Conservation (phyloP, 2,888 invertebrate genomes). For the Papilio protenor region DNA sequence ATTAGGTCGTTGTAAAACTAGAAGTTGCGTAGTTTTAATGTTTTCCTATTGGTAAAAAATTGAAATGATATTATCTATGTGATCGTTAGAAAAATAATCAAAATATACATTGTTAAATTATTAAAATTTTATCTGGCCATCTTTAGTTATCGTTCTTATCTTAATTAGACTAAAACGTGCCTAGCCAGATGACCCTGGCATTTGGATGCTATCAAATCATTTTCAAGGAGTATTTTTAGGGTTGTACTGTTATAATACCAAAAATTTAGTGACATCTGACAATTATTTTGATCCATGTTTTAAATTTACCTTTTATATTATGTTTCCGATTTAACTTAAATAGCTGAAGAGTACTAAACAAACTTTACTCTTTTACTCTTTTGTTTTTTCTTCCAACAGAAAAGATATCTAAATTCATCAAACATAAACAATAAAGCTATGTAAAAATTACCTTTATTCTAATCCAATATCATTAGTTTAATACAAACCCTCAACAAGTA, state of each 20-base stretch:
- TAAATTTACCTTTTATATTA: neutral
- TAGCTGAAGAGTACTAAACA: too few species aligned
- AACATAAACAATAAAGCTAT: neutral
- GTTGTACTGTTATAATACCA: neutral
- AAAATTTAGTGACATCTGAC: neutral
- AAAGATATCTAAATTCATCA: too few species aligned
- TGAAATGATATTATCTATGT: neutral
- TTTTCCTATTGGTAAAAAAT: slow-evolving; percentile 7
- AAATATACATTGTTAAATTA: slow-evolving; percentile 34
- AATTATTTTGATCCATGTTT: neutral
- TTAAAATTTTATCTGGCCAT: slow-evolving; percentile 20
- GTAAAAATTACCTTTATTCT: neutral
- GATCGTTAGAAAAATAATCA: slow-evolving; percentile 14
- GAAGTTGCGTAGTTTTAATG: slow-evolving; percentile 7
- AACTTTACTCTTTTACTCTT: too few species aligned
- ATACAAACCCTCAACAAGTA: slow-evolving; percentile 1
- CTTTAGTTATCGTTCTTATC: slow-evolving; percentile 9
- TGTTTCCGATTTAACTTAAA: too few species aligned
- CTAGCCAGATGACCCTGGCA: slow-evolving; percentile 6
- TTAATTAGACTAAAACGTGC: neutral
- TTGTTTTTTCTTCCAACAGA: too few species aligned
- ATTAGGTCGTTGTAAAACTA: neutral
- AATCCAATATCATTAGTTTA: neutral
- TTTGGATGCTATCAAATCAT: slow-evolving; percentile 10
- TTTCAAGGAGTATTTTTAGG: slow-evolving; percentile 2